Evolutionary conservation across 2,888 invertebrate genomes (phyloP).

Genomic region (Gastracanthus pulcherrimus): DNA sequence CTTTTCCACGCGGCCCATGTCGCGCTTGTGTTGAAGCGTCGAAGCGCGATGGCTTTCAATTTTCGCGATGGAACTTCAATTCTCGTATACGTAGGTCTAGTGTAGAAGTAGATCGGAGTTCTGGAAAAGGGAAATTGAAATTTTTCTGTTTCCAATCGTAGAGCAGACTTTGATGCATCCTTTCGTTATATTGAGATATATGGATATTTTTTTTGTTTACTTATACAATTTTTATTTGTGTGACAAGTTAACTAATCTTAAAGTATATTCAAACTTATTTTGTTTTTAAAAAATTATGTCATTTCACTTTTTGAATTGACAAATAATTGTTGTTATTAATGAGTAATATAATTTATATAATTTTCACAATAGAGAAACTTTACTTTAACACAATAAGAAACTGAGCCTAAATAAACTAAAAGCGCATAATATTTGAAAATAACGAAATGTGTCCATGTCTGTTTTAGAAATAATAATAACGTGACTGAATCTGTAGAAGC

Average conservation of each 20-base stretch:
- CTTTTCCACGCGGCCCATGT: background rate
- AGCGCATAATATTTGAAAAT: background rate
- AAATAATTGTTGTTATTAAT: no score
- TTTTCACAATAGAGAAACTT: no score
- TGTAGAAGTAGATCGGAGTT: slow-evolving; percentile 1
- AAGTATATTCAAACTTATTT: no score
- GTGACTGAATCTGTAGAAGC: slow-evolving; percentile 58
- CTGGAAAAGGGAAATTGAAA: slow-evolving; percentile 1
- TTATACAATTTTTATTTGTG: no score
- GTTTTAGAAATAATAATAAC: slow-evolving; percentile 45
- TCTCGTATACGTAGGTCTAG: background rate
- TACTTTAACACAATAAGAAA: no score
- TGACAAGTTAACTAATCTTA: no score
- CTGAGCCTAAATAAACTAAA: background rate
- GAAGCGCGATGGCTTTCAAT: background rate
- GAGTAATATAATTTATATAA: no score
- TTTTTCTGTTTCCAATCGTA: background rate
- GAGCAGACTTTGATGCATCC: background rate
- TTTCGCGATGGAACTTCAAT: background rate
- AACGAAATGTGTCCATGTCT: slow-evolving; percentile 26
- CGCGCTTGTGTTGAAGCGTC: background rate
- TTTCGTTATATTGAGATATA: background rate
- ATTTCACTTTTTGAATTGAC: no score
- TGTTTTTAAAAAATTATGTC: background rate
- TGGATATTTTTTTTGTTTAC: background rate